These are phyloP conservation scores for Phortica variegata DNA, from an alignment of 1,140 invertebrate species.

Conservation along the genomic window DNA sequence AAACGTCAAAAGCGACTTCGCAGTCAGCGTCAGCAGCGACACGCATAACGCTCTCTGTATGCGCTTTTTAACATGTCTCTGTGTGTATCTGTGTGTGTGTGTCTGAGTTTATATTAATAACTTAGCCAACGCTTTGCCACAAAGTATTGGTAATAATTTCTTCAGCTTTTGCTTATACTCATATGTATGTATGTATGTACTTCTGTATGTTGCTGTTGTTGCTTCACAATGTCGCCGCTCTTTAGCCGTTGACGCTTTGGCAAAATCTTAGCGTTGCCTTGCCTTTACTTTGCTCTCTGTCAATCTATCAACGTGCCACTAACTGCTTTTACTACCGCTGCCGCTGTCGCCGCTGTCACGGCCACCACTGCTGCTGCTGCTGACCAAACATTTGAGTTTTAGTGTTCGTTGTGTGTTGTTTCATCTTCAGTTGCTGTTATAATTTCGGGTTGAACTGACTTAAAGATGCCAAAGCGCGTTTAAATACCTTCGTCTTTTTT, in stretches of 20 bases:
- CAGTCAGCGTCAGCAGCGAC: constrained; percentile 12
- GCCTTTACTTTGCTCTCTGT: constrained; percentile 27
- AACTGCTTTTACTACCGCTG: no score
- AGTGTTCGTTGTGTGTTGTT: not conserved
- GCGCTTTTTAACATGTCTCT: constrained; percentile 6
- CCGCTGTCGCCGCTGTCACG: no score
- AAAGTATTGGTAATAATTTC: constrained; percentile 3
- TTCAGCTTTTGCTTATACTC: constrained; percentile 1
- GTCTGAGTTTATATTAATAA: no score
- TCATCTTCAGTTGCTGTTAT: constrained; percentile 20
- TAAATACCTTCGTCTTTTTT: no score
- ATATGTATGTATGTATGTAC: constrained; percentile 3
- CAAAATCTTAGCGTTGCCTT: constrained; percentile 14
- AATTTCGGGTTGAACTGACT: constrained; percentile 16
- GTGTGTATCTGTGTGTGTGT: constrained; percentile 2
- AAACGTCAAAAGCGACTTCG: no score
- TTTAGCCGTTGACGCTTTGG: constrained; percentile 6
- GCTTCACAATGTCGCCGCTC: constrained; percentile 18
- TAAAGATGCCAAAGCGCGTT: constrained; percentile 3
- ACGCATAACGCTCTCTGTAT: constrained; percentile 26
- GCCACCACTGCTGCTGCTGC: no score
- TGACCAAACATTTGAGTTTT: no score
- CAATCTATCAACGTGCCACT: not conserved
- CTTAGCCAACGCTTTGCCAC: no score
- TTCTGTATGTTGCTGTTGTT: constrained; percentile 42